A percentile compares a stretch with the other conserved stretches of the same genome.
Evolutionary conservation across 2,888 invertebrate genomes (phyloP).

Genomic region (Netelia fuscicornis): DNA sequence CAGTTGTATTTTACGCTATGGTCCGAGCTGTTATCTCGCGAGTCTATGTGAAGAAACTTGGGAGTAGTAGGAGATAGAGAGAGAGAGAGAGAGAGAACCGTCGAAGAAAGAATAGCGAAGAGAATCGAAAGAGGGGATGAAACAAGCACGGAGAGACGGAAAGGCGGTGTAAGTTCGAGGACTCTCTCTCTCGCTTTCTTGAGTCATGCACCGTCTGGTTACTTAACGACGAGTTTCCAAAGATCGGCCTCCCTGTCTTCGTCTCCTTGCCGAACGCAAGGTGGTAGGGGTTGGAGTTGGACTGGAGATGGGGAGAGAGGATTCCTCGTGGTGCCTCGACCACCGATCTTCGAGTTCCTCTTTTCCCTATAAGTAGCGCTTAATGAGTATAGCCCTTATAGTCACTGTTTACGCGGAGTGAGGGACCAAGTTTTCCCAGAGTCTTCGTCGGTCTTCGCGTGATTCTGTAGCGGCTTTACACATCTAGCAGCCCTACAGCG

Average conservation of each 20-base stretch:
- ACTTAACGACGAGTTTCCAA: slow-evolving; percentile 56
- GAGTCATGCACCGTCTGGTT: slow-evolving; percentile 56
- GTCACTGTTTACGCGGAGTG: slow-evolving; percentile 52
- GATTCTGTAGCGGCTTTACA: slow-evolving; percentile 18
- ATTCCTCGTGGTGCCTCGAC: neutral
- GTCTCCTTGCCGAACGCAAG: neutral
- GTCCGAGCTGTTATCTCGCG: slow-evolving; percentile 10
- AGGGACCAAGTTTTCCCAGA: slow-evolving; percentile 42
- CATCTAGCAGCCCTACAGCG: neutral
- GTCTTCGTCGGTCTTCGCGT: slow-evolving; percentile 35
- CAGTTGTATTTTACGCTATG: neutral
- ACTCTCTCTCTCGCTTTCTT: neutral
- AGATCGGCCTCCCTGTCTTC: slow-evolving; percentile 38
- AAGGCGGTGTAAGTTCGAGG: slow-evolving; percentile 45
- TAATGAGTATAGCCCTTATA: slow-evolving; percentile 63
- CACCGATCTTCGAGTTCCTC: slow-evolving; percentile 33
- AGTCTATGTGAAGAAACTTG: neutral
- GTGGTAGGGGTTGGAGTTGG: neutral
- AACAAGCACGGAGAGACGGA: slow-evolving; percentile 12
- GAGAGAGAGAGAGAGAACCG: neutral
- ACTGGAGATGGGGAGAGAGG: neutral
- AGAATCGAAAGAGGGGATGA: slow-evolving; percentile 13
- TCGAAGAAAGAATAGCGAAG: slow-evolving; percentile 21
- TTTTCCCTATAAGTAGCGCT: slow-evolving; percentile 58
- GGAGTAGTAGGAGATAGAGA: neutral